These are phyloP conservation scores for Zelleria hepariella DNA, from an alignment of 2,888 invertebrate genomes.

Conservation along the genomic window DNA sequence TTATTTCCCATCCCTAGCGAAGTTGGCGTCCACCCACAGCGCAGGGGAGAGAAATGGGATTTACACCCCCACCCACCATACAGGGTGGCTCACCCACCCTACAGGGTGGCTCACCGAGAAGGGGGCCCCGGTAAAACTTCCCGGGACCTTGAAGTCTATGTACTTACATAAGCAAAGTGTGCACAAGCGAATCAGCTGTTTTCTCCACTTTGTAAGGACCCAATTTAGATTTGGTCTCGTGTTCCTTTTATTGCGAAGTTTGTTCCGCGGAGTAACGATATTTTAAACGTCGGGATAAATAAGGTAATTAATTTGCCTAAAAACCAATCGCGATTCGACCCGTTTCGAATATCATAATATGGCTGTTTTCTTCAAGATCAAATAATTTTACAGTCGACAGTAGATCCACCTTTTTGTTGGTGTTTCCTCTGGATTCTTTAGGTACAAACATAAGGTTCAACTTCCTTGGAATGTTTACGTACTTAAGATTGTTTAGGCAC, in stretches of 20 bases:
- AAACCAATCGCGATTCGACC: no score
- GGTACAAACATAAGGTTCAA: no score
- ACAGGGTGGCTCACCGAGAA: background rate
- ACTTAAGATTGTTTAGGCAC: no score
- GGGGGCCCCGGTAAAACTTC: conserved; percentile 9
- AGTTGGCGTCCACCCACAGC: conserved; percentile 1
- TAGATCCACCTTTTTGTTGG: no score
- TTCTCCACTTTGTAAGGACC: conserved; percentile 7
- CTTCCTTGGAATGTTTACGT: no score
- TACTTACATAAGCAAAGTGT: conserved; percentile 7
- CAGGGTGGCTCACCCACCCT: conserved; percentile 12
- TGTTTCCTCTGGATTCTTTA: no score
- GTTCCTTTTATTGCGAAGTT: no score
- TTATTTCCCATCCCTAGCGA: background rate
- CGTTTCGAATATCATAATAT: no score
- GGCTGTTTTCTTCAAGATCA: no score
- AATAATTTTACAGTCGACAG: no score
- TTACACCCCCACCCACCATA: conserved; percentile 9
- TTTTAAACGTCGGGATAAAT: no score
- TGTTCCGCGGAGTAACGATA: background rate
- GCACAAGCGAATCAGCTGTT: conserved; percentile 53
- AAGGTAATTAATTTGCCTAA: no score
- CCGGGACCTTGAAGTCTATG: conserved; percentile 41
- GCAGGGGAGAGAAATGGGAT: background rate
- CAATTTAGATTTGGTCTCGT: background rate